Base-by-base conservation (phyloP, 2,888 invertebrate species). In the Sinopyrophorus schimmeli region DNA sequence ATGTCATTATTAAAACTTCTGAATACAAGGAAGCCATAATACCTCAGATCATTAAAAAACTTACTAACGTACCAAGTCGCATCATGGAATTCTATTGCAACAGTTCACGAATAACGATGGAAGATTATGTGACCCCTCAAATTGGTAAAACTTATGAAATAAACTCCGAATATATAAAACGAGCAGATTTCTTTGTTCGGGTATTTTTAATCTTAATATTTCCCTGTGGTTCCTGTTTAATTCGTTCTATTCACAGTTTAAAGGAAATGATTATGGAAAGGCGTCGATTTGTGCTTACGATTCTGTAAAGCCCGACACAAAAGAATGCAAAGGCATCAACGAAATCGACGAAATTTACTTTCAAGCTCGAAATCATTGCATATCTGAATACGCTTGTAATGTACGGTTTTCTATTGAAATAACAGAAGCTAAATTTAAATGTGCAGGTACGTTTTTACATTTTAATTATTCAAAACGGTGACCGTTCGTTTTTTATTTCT, bases 71-170 rank as follows among this genome's bases (percentile, higher is more conserved):
- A 28, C 71, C 73, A 12, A 69, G 67, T 16, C 60, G 63, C 34
- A 60, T 72, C 30, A 57, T 69, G 17, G 62, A 68, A 54, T 65
- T 68, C 54, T 66, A 65, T 57, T 71, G 72, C 57, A 63, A 63
- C 35, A 50, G 54, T n/a, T 55, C 52, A 15, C 42, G 54, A 21
- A 75, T 78, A 58, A 62, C 75, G 47, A 77, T 77, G 40, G 84
- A 84, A 68, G 83, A 83, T 64, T 83, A 80, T 52, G 73, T 81
- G 6, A 71, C 79, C 31, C 80, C 81, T 1, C 71, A 74, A 14
- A 66, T 59, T 6, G 58, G 59, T 14, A 62, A 54, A 16, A 47
- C 59, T 39, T 72, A 79, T 46, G 74, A 77, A 44, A 75, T 77
- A 26, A 70, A 70, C 1, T 80, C 53, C 23, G 66, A 68, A 40